A percentile compares a stretch with the other conserved stretches of the same genome.
Conservation (phyloP, 2,888 invertebrate species). For the Drosophila cognata region DNA sequence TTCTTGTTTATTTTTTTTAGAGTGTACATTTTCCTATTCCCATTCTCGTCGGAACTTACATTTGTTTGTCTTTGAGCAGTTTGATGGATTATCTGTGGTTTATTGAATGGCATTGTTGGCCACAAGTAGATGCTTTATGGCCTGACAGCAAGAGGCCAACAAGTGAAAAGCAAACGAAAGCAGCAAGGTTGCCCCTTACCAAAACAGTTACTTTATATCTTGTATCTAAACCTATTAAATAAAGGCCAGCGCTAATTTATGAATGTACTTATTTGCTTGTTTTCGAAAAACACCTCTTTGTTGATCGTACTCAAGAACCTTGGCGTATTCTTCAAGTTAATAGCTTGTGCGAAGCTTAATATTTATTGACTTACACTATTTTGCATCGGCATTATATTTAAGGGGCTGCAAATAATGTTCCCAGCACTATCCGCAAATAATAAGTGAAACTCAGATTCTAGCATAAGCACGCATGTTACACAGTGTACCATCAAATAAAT, state of each 20-base stretch:
- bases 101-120: conserved; percentile 38
- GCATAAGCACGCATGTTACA: background rate
- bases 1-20: background rate
- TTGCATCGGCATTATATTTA: background rate
- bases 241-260: background rate
- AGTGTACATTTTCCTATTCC: background rate
- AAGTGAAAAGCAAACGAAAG: background rate
- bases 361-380: conserved; percentile 16
- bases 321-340: conserved; percentile 22
- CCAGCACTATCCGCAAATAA: background rate
- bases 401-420: conserved; percentile 3
- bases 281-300: background rate
- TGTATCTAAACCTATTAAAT: background rate
- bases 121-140: conserved; percentile 43
- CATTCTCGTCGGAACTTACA: background rate
- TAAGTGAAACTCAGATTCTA: background rate
- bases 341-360: conserved; percentile 3
- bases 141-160: conserved; percentile 26
- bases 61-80: conserved; percentile 52
- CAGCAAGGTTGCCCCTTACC: conserved; percentile 25
- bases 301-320: conserved; percentile 20
- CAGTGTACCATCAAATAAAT: background rate
- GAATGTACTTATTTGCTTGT: conserved; percentile 5
- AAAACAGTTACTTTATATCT: background rate
- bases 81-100: conserved; percentile 60